Percentiles rank a stretch among this genome's conserved stretches.
Evolutionary conservation across 1,140 invertebrate species (phyloP).

Genomic region (Physella acuta): DNA sequence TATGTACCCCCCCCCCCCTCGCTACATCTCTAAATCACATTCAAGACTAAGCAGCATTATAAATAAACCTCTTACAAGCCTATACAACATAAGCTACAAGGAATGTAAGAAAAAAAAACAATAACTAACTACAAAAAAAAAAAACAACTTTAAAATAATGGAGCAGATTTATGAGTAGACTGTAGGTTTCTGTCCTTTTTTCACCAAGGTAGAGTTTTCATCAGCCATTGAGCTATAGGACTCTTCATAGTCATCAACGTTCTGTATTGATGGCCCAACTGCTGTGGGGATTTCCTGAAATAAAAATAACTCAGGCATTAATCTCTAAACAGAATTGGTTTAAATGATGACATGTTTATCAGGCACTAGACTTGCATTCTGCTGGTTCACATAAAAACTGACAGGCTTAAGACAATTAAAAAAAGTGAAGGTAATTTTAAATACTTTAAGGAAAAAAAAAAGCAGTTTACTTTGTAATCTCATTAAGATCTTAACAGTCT

Average conservation of each 20-base stretch:
- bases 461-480: not conserved
- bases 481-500: too few species aligned
- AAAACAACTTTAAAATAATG: not conserved
- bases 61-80: too few species aligned
- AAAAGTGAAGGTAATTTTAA: not conserved
- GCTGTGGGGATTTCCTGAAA: not conserved
- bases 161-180: not conserved
- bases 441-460: not conserved
- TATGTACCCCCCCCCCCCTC: too few species aligned
- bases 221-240: not conserved
- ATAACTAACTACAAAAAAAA: not conserved
- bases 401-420: not conserved
- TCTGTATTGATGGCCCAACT: not conserved
- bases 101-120: too few species aligned
- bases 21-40: too few species aligned
- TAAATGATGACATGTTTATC: not conserved
- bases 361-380: not conserved
- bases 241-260: not conserved
- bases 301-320: not conserved
- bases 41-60: too few species aligned
- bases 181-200: not conserved
- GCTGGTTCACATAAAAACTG: not conserved
- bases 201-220: not conserved
- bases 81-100: too few species aligned
- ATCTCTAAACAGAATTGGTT: not conserved